Percentiles rank a stretch among this genome's conserved stretches.
These are phyloP conservation scores for Trichonephila clavata DNA, from an alignment of 1,140 invertebrate species.

Conservation along the genomic window DNA sequence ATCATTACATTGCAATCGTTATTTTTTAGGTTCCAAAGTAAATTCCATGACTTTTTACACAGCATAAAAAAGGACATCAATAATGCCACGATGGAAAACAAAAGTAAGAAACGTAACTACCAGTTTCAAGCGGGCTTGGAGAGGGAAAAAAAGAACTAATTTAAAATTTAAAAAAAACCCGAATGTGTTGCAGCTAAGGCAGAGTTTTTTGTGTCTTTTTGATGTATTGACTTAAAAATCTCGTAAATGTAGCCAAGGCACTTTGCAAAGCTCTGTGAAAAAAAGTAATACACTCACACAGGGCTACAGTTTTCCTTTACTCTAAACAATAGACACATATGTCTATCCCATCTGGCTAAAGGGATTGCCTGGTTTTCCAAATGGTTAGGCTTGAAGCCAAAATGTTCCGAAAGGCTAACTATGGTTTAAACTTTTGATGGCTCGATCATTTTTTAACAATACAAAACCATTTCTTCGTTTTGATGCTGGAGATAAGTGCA, in stretches of 20 bases:
- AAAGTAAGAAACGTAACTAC: constrained; percentile 9
- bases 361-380: constrained; percentile 27
- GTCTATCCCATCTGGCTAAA: constrained; percentile 29
- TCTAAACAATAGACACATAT: constrained; percentile 43
- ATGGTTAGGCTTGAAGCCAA: not conserved
- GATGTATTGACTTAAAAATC: constrained; percentile 37
- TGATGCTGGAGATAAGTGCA: no score
- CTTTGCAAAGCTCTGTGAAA: not conserved
- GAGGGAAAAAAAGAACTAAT: not conserved
- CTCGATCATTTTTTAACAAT: constrained; percentile 1
- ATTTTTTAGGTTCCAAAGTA: not conserved
- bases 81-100: not conserved
- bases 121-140: not conserved
- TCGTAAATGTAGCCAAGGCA: not conserved
- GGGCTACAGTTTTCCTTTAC: not conserved
- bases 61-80: constrained; percentile 26
- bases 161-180: constrained; percentile 7
- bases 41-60: not conserved
- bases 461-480: no score
- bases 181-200: not conserved
- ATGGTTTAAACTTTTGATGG: constrained; percentile 19
- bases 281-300: constrained; percentile 1
- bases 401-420: not conserved
- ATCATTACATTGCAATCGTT: not conserved
- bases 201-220: constrained; percentile 25